A percentile compares a stretch with the other conserved stretches of the same genome.
Conservation (phyloP, 2,113 vertebrate species). For the Gymnarchus niloticus region DNA sequence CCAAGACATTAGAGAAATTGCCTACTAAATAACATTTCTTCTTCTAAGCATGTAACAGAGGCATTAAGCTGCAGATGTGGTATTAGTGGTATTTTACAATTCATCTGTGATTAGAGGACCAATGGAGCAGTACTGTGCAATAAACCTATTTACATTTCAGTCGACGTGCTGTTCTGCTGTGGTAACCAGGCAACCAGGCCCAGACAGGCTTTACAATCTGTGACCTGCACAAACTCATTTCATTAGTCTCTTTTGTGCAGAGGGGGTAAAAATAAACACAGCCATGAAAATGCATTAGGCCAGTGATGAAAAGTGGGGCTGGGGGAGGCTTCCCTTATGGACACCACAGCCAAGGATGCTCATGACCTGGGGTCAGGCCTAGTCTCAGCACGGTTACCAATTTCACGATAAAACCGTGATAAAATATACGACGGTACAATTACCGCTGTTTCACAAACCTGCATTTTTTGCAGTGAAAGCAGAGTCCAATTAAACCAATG, state of each 20-base stretch:
- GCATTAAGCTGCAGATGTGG: not conserved
- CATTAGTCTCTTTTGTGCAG: slow-evolving; percentile 62
- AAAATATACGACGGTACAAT: too few relatives aligned
- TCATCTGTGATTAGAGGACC: not conserved
- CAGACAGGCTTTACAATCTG: slow-evolving; percentile 57
- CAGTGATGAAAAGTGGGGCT: slow-evolving; percentile 12
- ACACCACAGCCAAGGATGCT: not conserved
- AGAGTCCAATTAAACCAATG: too few relatives aligned
- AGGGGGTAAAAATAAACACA: slow-evolving; percentile 60
- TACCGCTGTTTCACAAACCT: too few relatives aligned
- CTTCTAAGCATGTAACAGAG: not conserved
- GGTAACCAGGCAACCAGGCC: slow-evolving; percentile 74
- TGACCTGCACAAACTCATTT: slow-evolving; percentile 71
- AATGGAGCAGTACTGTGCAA: slow-evolving; percentile 4
- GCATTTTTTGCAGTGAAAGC: too few relatives aligned
- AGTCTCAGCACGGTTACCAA: too few relatives aligned
- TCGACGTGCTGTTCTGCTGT: slow-evolving; percentile 43
- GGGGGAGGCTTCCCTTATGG: not conserved
- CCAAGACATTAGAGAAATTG: not conserved
- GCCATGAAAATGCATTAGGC: slow-evolving; percentile 15
- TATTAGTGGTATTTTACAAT: not conserved
- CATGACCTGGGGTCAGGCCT: not conserved
- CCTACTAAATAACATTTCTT: not conserved
- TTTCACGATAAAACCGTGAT: too few relatives aligned
- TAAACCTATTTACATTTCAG: slow-evolving; percentile 49